Percentiles rank a stretch among this genome's conserved stretches.
These are phyloP conservation scores for Fukomys damarensis DNA, from an alignment of 2,113 vertebrate genomes.

Conservation along the genomic window DNA sequence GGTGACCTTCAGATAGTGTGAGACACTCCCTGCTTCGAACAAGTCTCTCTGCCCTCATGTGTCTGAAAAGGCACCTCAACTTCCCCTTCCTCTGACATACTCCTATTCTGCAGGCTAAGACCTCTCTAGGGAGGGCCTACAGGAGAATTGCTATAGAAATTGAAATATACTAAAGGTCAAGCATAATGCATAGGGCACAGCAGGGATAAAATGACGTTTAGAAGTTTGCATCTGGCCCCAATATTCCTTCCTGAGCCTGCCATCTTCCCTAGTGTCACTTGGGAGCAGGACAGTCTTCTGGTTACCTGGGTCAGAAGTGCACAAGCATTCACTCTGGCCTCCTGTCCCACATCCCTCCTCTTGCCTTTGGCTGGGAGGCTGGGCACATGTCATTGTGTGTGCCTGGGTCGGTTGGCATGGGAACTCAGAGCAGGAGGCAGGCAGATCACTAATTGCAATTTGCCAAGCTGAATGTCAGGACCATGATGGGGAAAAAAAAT, in stretches of 20 bases:
- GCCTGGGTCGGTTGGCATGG: constrained; percentile 79
- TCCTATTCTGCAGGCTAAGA: neutral
- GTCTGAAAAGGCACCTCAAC: neutral
- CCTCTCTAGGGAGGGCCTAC: neutral
- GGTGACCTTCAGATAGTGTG: neutral
- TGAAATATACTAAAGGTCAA: neutral
- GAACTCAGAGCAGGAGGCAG: constrained; percentile 78
- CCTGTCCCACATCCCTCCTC: neutral
- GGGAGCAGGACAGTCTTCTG: neutral
- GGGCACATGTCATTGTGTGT: constrained; percentile 68
- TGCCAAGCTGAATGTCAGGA: constrained; percentile 83
- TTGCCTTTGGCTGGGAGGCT: constrained; percentile 58
- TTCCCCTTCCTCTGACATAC: neutral
- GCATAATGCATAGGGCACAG: neutral
- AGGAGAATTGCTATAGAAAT: neutral
- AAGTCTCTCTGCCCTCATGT: neutral
- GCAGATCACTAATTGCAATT: constrained; percentile 81
- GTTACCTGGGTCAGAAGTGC: neutral
- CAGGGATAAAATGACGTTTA: neutral
- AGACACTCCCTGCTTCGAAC: neutral
- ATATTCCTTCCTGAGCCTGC: neutral
- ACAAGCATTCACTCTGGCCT: neutral
- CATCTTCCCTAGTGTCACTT: neutral
- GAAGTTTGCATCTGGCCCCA: neutral
- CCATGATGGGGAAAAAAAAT: constrained; percentile 71